Evolutionary conservation across 64 coral and sea anemone genomes (phyloP).

Genomic region (Pocillopora verrucosa): DNA sequence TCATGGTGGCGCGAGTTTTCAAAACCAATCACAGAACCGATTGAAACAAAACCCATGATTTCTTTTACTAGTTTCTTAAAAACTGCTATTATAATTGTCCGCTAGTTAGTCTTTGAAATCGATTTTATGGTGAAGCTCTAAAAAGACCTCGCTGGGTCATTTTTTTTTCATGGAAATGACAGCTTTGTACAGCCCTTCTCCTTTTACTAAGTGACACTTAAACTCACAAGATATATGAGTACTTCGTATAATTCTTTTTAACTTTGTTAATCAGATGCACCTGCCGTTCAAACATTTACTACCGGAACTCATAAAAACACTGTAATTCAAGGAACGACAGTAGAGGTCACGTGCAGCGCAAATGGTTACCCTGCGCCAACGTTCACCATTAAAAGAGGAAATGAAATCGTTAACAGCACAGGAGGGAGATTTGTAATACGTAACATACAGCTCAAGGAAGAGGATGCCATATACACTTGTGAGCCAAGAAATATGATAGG

Average conservation of each 20-base stretch:
- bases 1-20: too few relatives aligned
- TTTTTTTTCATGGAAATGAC: too few relatives aligned
- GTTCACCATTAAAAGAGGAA: conserved; percentile 51
- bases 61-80: too few relatives aligned
- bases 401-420: neutral
- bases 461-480: conserved; percentile 36
- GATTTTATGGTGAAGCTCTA: too few relatives aligned
- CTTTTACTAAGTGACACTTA: too few relatives aligned
- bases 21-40: too few relatives aligned
- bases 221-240: neutral
- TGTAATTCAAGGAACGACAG: conserved; percentile 15
- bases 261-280: conserved; percentile 27
- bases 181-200: too few relatives aligned
- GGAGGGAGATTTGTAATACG: neutral
- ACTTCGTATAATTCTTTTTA: neutral
- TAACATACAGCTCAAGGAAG: conserved; percentile 7
- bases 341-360: conserved; percentile 40
- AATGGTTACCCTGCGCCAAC: conserved; percentile 60
- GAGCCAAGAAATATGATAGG: conserved; percentile 46
- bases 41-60: too few relatives aligned
- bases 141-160: too few relatives aligned
- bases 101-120: too few relatives aligned
- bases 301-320: conserved; percentile 47
- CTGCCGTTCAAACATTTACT: conserved; percentile 31
- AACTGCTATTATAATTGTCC: too few relatives aligned